Conservation (phyloP, 2,888 invertebrate genomes). For the Cremastinae sp. region DNA sequence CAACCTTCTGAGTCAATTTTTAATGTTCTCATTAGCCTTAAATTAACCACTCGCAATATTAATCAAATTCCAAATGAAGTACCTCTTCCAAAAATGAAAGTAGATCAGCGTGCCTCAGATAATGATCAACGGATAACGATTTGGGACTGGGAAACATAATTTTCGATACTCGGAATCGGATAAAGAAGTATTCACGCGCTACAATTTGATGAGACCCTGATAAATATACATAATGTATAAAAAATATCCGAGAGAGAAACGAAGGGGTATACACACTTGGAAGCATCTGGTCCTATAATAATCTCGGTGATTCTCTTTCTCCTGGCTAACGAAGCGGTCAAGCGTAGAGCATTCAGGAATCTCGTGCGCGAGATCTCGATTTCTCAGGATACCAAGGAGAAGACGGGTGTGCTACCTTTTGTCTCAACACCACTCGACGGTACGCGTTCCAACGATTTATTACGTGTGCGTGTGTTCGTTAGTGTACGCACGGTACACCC, state of each 20-base stretch:
- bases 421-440: neutral
- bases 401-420: constrained; percentile 2
- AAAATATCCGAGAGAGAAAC: neutral
- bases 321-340: constrained; percentile 23
- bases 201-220: too few species aligned
- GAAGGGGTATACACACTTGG: neutral
- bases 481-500: neutral
- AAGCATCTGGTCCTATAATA: constrained; percentile 24
- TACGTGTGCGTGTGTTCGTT: neutral
- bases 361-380: constrained; percentile 34
- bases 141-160: constrained; percentile 1
- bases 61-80: too few species aligned
- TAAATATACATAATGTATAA: constrained; percentile 8
- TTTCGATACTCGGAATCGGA: constrained; percentile 3
- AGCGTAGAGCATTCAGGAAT: constrained; percentile 27
- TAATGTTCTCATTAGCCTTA: too few species aligned
- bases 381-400: constrained; percentile 13
- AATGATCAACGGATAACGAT: neutral
- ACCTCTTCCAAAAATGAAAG: too few species aligned
- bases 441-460: constrained; percentile 47
- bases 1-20: too few species aligned
- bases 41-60: too few species aligned
- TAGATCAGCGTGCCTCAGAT: neutral
- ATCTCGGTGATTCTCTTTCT: constrained; percentile 32
- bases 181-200: neutral